Evolutionary conservation across 2,888 invertebrate genomes (phyloP), one percentile per base, ranked within the genome.

Genomic region (Drosophila buzzatii): DNA sequence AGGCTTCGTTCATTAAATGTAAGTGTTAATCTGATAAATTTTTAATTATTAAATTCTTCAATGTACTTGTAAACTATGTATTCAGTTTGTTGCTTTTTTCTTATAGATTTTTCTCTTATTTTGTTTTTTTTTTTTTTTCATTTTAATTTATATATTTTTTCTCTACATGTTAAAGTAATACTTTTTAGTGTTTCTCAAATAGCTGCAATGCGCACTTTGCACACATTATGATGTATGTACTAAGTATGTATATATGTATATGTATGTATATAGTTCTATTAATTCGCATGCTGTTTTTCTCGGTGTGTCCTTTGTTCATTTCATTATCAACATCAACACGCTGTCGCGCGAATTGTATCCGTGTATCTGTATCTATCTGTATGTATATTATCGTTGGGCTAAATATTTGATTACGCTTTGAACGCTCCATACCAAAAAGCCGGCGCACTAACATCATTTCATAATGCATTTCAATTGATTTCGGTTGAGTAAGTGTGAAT

Each of bases 331-430:
- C 80, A 81, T 79, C 75, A 73, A 68, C 73, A 90, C 78, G 81
- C 87, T 79, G 55, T 71, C 52, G 81, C 82, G 86, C 76, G 73
- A 66, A 80, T 82, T 81, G 85, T 74, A 70, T 78, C 89, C 82
- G 81, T 69, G 41, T 56, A 53, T 42, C 42, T 42, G 42, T 45
- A 45, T 58, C 35, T 82, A 37, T 23, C 33, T 33, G 81, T 76
- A 70, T 78, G 84, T 86, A 82, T 89, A 85, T 91, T 90, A 92
- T 91, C 91, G 91, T 91, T 91, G 91, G 91, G 91, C 92, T 91
- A 92, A 91, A 90, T 91, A 91, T 89, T 90, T 90, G 89, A 90
- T 89, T 87, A 85, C 85, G 79, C 81, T 81, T 87, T 81, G 68
- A 82, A 85, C 77, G 80, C 77, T 80, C 74, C 74, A 72, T 68